These are phyloP conservation scores for Epinephelus coioides DNA, from an alignment of 2,797 vertebrate species.

Conservation along the genomic window DNA sequence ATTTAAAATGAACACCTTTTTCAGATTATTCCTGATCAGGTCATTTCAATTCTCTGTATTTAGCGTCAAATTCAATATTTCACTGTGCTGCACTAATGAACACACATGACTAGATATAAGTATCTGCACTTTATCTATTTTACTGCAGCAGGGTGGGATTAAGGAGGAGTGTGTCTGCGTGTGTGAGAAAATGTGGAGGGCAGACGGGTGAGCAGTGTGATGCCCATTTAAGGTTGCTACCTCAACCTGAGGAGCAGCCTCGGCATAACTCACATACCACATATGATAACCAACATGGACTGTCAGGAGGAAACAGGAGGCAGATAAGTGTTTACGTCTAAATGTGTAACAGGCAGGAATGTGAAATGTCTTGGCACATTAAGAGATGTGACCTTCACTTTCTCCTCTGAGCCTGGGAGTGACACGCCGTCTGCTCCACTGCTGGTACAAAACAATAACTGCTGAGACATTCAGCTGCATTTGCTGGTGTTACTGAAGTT, in stretches of 20 bases:
- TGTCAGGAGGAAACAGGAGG: slow-evolving; percentile 8
- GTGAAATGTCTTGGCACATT: slow-evolving; percentile 39
- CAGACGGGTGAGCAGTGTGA: slow-evolving; percentile 31
- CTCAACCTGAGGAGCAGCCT: slow-evolving; percentile 57
- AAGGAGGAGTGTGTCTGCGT: background rate
- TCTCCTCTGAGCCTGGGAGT: slow-evolving; percentile 5
- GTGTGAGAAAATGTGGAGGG: slow-evolving; percentile 1
- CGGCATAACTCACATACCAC: slow-evolving; percentile 72
- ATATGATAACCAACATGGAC: slow-evolving; percentile 62
- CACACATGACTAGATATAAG: no score
- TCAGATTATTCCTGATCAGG: no score
- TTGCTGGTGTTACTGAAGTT: no score
- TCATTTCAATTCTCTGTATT: no score
- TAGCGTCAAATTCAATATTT: no score
- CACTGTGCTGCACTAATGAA: no score
- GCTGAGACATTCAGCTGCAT: no score
- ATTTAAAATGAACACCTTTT: no score
- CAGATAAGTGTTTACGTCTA: slow-evolving; percentile 38
- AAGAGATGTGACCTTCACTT: slow-evolving; percentile 45
- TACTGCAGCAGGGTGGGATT: background rate
- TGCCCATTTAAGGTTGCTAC: slow-evolving; percentile 74
- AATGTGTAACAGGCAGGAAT: slow-evolving; percentile 52
- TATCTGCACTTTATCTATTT: background rate
- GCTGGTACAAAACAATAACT: background rate
- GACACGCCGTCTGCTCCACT: background rate